Evolutionary conservation across 2,113 vertebrate species (phyloP).

Genomic region (Sceloporus undulatus): DNA sequence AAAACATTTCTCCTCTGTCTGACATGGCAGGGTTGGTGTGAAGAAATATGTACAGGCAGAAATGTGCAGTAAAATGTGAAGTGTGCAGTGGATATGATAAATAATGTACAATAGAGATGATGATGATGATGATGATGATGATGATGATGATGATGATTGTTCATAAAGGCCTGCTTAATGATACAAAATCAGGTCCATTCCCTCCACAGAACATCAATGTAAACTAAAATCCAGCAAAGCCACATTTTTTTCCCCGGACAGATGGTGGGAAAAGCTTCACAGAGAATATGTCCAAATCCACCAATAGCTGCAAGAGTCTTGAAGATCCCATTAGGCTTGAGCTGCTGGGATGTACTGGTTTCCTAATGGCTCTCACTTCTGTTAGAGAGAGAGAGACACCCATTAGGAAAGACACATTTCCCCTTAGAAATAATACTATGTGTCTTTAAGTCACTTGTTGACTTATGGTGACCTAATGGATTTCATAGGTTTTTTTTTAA

Average conservation of each 20-base stretch:
- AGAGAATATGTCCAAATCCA: not conserved
- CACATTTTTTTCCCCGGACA: not conserved
- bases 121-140: not conserved
- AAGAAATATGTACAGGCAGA: not conserved
- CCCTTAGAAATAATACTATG: too few species aligned
- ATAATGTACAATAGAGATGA: too few species aligned
- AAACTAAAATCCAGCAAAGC: not conserved
- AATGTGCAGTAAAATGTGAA: not conserved
- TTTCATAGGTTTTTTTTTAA: too few species aligned
- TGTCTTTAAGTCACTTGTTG: too few species aligned
- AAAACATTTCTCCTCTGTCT: not conserved
- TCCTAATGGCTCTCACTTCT: not conserved
- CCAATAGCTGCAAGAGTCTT: not conserved
- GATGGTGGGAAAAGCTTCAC: conserved; percentile 2
- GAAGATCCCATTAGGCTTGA: not conserved
- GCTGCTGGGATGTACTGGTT: too few species aligned
- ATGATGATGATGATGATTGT: not conserved
- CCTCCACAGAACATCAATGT: not conserved
- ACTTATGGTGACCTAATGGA: too few species aligned
- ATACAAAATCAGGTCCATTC: not conserved
- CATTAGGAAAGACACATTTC: too few species aligned
- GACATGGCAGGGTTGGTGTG: not conserved
- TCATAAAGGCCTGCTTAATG: not conserved
- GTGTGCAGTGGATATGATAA: too few species aligned
- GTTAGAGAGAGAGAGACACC: not conserved